Base-by-base conservation (phyloP, 1,140 invertebrate species). In the Cepaea nemoralis region DNA sequence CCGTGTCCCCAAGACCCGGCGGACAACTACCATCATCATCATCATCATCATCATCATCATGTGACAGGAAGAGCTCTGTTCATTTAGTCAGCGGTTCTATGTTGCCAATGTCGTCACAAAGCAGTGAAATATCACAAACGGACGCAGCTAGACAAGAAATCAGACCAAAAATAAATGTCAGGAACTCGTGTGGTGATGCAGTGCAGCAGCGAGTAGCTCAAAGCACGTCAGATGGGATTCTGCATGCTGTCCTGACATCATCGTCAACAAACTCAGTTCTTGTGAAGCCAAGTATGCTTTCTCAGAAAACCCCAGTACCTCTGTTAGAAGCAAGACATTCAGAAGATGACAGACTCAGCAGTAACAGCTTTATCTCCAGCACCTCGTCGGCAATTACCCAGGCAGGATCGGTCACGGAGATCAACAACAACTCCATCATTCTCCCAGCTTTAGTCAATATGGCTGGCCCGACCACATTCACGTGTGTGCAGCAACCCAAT, bases 31-130 rank as follows among this genome's bases (percentile, higher is more conserved):
- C 77, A 6, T 1, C 48, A 0, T 2, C 10, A 22, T 35, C 75
- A 24, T n/a, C 33, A 5, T 77, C 75, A 24, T 35, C 75, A 8
- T 35, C 75, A 22, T 6, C 94, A 95, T 0, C n/a, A n/a, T 39
- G 50, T 35, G 50, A 66, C 37, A 31, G 6, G n/a, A 27, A 48
- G 14, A 42, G 39, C 14, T 31, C 12, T 27, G 2, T 74, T 39
- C 39, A 27, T 24, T 42, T 74, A 19, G 71, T 50, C 0, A 27
- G 22, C 12, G 22, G 40, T 1, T 16, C 10, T 27, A 3, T 33
- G n/a, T 1, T 2, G 31, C 24, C 40, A n/a, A 27, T 42, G 14
- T 27, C 42, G 27, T 2, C 8, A 14, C 27, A 74, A 27, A 27
- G 8, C 6, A 48, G 22, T 19, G 2, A 77, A 24, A 27, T 63